Evolutionary conservation across 2,888 invertebrate genomes (phyloP), one percentile per base, ranked within the genome.

Genomic region (Agonopterix alstromeriana): DNA sequence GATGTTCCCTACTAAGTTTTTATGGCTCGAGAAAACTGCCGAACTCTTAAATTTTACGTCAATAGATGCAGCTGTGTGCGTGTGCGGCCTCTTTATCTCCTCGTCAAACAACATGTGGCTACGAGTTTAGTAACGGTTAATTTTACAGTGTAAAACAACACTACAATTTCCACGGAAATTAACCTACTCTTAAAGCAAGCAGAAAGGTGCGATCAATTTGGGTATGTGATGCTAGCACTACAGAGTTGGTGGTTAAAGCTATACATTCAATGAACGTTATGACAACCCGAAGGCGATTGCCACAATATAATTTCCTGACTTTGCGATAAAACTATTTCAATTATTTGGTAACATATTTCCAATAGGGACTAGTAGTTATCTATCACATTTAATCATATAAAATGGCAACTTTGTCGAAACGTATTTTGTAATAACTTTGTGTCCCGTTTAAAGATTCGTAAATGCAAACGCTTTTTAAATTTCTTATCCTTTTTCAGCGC

Each of bases 21-120:
- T 78, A 73, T 70, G 75, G 68, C 60, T 56, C 57, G 55, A 63
- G 61, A 71, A 67, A 73, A 74, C 68, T 71, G 73, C 65, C 63
- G 65, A 74, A 67, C 67, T 68, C 71, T 70, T 65, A 69, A 75
- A 72, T 81, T 81, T 77, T 75, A 79, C 73, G 73, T 65, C 73
- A 71, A 73, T 70, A 70, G 70, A 71, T 70, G 74, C 73, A 73
- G 69, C 71, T 70, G 71, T 59, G 65, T 63, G 65, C 64, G 65
- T 60, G 60, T 60, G 55, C 54, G 56, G 53, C 47, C 54, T 61
- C 59, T 65, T 65, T 67, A 66, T 65, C 53, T 51, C 58, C 53
- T 57, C 57, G 58, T 66, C 61, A 67, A 65, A 65, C 51, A 51
- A 51, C 47, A 64, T 56, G 61, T 61, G 55, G 58, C 65, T 66